Percentiles rank a stretch among this genome's conserved stretches.
These are phyloP conservation scores for Otolemur garnettii DNA, from an alignment of 2,113 vertebrate genomes.

Conservation along the genomic window DNA sequence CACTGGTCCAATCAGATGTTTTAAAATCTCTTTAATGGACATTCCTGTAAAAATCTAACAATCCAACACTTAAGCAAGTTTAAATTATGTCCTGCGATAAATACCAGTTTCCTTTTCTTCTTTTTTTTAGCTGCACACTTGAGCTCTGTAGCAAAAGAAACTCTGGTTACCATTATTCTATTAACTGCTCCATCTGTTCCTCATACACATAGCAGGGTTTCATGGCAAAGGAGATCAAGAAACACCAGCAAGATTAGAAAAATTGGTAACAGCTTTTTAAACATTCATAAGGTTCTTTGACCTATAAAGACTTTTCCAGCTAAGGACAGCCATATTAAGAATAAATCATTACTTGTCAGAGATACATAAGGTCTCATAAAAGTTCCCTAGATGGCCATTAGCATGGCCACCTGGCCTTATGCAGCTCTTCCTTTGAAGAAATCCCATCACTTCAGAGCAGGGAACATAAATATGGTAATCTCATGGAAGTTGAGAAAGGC, in stretches of 20 bases:
- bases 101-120: slow-evolving; percentile 62
- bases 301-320: slow-evolving; percentile 72
- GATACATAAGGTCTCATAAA: slow-evolving; percentile 58
- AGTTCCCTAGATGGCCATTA: slow-evolving; percentile 70
- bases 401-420: slow-evolving; percentile 54
- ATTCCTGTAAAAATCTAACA: slow-evolving; percentile 71
- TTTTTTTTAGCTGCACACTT: slow-evolving; percentile 67
- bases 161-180: slow-evolving; percentile 75
- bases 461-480: slow-evolving; percentile 48
- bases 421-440: slow-evolving; percentile 73
- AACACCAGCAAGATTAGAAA: slow-evolving; percentile 81
- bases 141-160: slow-evolving; percentile 58
- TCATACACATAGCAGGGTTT: slow-evolving; percentile 77
- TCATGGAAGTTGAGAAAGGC: neutral
- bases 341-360: slow-evolving; percentile 66
- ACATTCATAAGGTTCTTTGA: slow-evolving; percentile 77
- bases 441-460: slow-evolving; percentile 55
- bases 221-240: slow-evolving; percentile 79
- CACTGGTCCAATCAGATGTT: slow-evolving; percentile 71
- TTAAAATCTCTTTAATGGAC: slow-evolving; percentile 73
- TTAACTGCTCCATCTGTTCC: slow-evolving; percentile 79
- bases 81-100: slow-evolving; percentile 69
- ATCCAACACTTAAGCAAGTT: slow-evolving; percentile 73
- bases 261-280: slow-evolving; percentile 83
- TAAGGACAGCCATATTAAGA: slow-evolving; percentile 52